Conservation (phyloP, 1,140 invertebrate genomes). For the Saxidomus purpurata region DNA sequence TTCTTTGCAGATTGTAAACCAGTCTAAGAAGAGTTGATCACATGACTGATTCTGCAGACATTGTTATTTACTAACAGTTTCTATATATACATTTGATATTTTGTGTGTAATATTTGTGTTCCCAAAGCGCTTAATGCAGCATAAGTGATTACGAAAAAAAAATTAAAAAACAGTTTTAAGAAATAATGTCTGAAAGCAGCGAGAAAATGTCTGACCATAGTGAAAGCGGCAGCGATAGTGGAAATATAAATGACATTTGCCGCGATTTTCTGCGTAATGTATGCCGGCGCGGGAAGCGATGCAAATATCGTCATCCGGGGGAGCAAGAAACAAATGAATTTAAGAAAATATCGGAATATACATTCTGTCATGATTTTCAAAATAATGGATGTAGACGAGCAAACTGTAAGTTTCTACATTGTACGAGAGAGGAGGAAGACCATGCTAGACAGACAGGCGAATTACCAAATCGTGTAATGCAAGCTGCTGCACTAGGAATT, state of each 20-base stretch:
- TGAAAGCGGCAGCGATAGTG: constrained; percentile 82
- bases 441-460: constrained; percentile 89
- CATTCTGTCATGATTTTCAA: constrained; percentile 95
- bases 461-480: constrained; percentile 82
- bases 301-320: constrained; percentile 88
- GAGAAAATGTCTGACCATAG: constrained; percentile 84
- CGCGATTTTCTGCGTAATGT: constrained; percentile 89
- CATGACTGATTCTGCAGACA: constrained; percentile 29
- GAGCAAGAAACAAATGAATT: constrained; percentile 75
- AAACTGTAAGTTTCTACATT: constrained; percentile 92
- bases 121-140: constrained; percentile 17
- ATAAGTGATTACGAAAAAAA: constrained; percentile 31
- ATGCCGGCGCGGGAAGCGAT: constrained; percentile 92
- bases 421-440: constrained; percentile 92
- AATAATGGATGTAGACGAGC: constrained; percentile 88
- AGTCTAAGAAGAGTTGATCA: constrained; percentile 26
- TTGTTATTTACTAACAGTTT: constrained; percentile 26
- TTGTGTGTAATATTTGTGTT: constrained; percentile 42
- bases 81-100: constrained; percentile 4
- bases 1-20: constrained; percentile 49
- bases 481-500: constrained; percentile 79
- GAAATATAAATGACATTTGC: constrained; percentile 86
- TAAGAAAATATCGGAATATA: constrained; percentile 86
- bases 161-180: too few relatives aligned
- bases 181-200: constrained; percentile 62